Conservation (phyloP, 1,140 invertebrate species). For the Pollicipes pollicipes region DNA sequence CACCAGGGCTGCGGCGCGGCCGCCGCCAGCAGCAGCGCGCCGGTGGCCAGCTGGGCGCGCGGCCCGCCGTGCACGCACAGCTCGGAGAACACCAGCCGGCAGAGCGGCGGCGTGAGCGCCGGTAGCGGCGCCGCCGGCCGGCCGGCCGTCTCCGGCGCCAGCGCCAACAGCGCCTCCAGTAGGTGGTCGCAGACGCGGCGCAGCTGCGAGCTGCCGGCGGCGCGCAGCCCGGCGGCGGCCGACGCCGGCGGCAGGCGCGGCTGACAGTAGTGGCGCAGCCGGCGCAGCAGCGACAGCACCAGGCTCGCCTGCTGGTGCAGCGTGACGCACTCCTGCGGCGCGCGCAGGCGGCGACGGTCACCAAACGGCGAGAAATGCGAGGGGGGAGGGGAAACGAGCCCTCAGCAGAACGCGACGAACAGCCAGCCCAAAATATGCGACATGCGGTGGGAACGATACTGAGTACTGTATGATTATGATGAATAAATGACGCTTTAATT, state of each 20-base stretch:
- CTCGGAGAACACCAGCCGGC: constrained; percentile 40
- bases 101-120: constrained; percentile 14
- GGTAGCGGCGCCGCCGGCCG: constrained; percentile 21
- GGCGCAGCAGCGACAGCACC: constrained; percentile 46
- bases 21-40: constrained; percentile 55
- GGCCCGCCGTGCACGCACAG: constrained; percentile 41
- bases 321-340: constrained; percentile 46
- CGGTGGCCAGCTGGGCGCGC: constrained; percentile 48
- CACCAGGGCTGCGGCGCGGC: constrained; percentile 66
- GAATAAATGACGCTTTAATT: too few species aligned
- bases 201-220: background rate
- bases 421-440: too few species aligned
- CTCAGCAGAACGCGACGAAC: too few species aligned
- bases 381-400: too few species aligned
- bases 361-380: too few species aligned
- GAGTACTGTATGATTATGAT: too few species aligned
- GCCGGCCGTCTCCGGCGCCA: background rate
- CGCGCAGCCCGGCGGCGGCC: constrained; percentile 11
- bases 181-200: background rate
- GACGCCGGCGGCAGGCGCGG: background rate
- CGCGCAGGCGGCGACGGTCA: too few species aligned
- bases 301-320: constrained; percentile 63
- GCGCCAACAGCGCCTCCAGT: background rate
- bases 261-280: constrained; percentile 34
- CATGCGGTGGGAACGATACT: too few species aligned